These are phyloP conservation scores for Ennomos quercinarius DNA, from an alignment of 2,888 invertebrate genomes.

Conservation along the genomic window DNA sequence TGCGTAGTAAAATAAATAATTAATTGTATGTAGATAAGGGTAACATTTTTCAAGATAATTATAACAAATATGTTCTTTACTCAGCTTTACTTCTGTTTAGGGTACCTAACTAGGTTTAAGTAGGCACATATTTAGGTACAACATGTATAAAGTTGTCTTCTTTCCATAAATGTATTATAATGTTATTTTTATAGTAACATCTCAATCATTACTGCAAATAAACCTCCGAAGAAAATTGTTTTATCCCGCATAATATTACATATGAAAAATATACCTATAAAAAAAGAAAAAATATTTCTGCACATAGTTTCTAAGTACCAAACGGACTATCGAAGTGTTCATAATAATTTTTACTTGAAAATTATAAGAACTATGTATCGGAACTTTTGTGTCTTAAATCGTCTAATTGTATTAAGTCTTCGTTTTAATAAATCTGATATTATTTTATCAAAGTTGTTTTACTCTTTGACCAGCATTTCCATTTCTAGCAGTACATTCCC, in stretches of 20 bases:
- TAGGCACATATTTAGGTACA: no score
- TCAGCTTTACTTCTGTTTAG: slow-evolving; percentile 2
- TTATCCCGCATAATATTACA: no score
- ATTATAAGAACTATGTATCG: slow-evolving; percentile 34
- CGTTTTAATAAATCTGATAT: slow-evolving; percentile 39
- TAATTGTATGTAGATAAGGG: slow-evolving; percentile 24
- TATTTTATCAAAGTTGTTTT: slow-evolving; percentile 23
- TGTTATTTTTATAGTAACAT: no score
- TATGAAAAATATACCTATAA: not conserved
- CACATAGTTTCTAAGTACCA: slow-evolving; percentile 34
- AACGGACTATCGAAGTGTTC: slow-evolving; percentile 53
- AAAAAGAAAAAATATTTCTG: not conserved
- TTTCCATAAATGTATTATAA: not conserved
- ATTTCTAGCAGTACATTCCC: no score
- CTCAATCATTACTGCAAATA: no score
- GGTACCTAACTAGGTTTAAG: no score
- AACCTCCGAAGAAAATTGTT: no score
- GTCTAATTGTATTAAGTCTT: slow-evolving; percentile 40
- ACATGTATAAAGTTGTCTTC: not conserved
- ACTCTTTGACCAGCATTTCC: not conserved
- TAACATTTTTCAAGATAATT: slow-evolving; percentile 27
- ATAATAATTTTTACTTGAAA: slow-evolving; percentile 45
- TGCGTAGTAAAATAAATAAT: slow-evolving; percentile 33
- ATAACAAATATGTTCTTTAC: slow-evolving; percentile 3
- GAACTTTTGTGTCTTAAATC: slow-evolving; percentile 37